These are phyloP conservation scores for Hoplostethus atlanticus DNA, from an alignment of 2,797 vertebrate species.

Conservation along the genomic window DNA sequence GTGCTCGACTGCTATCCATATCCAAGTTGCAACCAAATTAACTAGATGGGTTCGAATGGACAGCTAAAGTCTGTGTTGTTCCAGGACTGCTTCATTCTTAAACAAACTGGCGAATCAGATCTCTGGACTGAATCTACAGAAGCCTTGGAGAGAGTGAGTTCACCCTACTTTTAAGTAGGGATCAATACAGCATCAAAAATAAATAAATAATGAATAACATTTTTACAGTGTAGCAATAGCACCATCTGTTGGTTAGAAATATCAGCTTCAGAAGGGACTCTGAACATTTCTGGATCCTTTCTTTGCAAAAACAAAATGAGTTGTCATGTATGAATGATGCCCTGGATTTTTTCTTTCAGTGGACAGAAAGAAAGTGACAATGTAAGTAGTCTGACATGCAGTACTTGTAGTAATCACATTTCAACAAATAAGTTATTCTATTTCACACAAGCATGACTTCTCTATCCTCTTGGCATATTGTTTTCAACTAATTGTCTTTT, in stretches of 20 bases:
- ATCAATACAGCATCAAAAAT: no score
- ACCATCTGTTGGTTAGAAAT: constrained; percentile 64
- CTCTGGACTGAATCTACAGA: constrained; percentile 8
- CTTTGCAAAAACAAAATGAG: not conserved
- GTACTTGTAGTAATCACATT: not conserved
- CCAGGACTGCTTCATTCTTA: constrained; percentile 39
- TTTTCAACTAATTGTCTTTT: constrained; percentile 4
- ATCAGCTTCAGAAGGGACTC: not conserved
- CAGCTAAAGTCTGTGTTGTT: constrained; percentile 14
- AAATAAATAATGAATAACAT: not conserved
- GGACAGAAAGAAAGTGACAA: constrained; percentile 10
- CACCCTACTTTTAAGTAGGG: not conserved
- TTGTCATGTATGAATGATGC: not conserved
- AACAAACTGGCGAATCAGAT: constrained; percentile 15
- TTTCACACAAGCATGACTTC: not conserved
- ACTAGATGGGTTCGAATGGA: not conserved
- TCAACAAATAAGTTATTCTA: not conserved
- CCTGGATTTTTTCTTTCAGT: constrained; percentile 46
- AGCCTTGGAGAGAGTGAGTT: constrained; percentile 58
- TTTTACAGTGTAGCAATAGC: constrained; percentile 19
- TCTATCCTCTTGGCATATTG: not conserved
- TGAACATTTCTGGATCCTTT: not conserved
- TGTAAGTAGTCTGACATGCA: constrained; percentile 50
- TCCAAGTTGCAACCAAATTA: no score
- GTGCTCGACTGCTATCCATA: no score